Evolutionary conservation across 2,888 invertebrate species (phyloP).

Genomic region (Cacoxenus indagator): DNA sequence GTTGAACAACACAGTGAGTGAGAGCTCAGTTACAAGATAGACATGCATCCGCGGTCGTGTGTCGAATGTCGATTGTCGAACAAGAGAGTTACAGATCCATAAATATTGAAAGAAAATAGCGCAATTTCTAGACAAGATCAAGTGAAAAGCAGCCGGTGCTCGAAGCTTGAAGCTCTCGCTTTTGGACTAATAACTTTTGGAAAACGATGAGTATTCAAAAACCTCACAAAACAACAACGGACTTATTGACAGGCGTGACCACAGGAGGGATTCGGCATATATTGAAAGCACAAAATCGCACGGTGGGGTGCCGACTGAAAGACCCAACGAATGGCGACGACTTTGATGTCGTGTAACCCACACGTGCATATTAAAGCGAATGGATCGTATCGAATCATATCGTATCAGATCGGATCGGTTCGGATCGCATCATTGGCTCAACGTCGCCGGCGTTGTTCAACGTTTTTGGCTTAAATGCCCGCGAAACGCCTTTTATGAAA

Average conservation of each 20-base stretch:
- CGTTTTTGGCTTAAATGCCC: constrained; percentile 5
- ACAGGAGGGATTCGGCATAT: constrained; percentile 46
- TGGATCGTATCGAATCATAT: too few relatives aligned
- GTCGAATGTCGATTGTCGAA: too few relatives aligned
- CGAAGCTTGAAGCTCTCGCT: constrained; percentile 24
- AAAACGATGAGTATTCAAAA: constrained; percentile 61
- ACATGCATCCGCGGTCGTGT: not conserved
- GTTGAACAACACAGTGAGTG: not conserved
- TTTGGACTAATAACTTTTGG: constrained; percentile 52
- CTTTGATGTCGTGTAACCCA: constrained; percentile 48
- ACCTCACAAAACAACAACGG: constrained; percentile 25
- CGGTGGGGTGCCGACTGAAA: constrained; percentile 23
- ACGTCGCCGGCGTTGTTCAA: too few relatives aligned
- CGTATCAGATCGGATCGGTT: not conserved
- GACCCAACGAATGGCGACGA: constrained; percentile 30
- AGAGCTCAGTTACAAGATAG: not conserved
- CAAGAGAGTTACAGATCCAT: too few relatives aligned
- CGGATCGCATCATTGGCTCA: not conserved
- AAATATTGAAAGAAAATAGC: not conserved
- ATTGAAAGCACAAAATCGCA: constrained; percentile 57
- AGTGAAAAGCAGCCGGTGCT: not conserved
- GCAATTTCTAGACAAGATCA: not conserved
- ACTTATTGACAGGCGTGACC: constrained; percentile 21
- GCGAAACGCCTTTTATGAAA: constrained; percentile 6
- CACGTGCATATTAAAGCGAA: constrained; percentile 41